A percentile compares a stretch with the other conserved stretches of the same genome.
Evolutionary conservation across 2,888 invertebrate species (phyloP).

Genomic region (Aphodius granarius): DNA sequence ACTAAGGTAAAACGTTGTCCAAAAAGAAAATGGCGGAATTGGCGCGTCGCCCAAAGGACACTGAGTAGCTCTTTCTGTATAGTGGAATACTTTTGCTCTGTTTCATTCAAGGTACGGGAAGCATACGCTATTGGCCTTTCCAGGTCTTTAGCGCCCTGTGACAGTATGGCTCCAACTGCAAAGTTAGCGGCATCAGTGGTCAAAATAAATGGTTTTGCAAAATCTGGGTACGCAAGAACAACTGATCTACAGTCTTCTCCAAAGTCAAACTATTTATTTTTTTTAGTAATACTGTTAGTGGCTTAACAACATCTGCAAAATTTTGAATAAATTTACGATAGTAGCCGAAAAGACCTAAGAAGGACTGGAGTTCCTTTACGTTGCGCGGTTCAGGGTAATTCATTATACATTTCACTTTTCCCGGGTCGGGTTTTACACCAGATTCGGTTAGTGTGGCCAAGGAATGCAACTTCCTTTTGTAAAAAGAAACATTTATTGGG

Average conservation of each 20-base stretch:
- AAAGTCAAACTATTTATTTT: slow-evolving; percentile 10
- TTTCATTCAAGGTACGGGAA: slow-evolving; percentile 27
- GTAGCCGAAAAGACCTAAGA: slow-evolving; percentile 22
- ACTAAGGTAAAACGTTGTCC: not conserved
- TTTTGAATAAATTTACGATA: slow-evolving; percentile 24
- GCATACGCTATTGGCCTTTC: slow-evolving; percentile 35
- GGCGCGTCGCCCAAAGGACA: not conserved
- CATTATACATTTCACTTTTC: slow-evolving; percentile 30
- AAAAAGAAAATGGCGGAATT: not conserved
- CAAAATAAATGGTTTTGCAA: not conserved
- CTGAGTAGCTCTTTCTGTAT: not conserved
- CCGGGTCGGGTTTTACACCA: slow-evolving; percentile 31
- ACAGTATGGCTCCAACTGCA: slow-evolving; percentile 33
- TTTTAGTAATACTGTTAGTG: slow-evolving; percentile 17
- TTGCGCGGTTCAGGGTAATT: slow-evolving; percentile 28
- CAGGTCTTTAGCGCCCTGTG: slow-evolving; percentile 26
- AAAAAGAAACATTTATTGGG: slow-evolving; percentile 16
- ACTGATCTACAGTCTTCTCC: not conserved
- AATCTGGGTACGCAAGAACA: not conserved
- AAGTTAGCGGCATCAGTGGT: slow-evolving; percentile 36
- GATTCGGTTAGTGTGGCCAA: slow-evolving; percentile 24
- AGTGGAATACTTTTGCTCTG: not conserved
- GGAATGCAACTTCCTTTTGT: slow-evolving; percentile 11
- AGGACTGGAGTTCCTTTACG: slow-evolving; percentile 20
- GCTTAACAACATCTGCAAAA: slow-evolving; percentile 20